phyloP scores from a whole-genome alignment of 2,113 vertebrate genomes.

The Lepidothrix coronata region DNA sequence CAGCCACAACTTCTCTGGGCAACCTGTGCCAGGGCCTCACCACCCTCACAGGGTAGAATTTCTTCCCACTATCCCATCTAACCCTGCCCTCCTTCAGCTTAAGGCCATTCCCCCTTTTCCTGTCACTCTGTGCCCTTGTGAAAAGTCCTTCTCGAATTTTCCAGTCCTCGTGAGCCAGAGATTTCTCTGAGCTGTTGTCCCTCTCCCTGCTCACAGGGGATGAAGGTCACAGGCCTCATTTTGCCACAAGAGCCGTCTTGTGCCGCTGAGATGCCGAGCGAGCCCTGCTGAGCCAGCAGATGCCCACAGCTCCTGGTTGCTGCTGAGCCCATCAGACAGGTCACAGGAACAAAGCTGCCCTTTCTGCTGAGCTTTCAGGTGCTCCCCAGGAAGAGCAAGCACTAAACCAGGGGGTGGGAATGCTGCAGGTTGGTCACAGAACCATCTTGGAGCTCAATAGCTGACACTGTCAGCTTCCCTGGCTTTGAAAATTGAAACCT shows the following conservation, averaged over 20 bases:
- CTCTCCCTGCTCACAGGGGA: not conserved
- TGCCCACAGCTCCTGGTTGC: not conserved
- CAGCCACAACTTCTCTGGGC: not conserved
- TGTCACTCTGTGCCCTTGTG: not conserved
- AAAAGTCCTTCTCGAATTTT: not conserved
- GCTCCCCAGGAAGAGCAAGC: not conserved
- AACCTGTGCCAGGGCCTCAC: fast-evolving
- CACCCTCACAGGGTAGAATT: not conserved
- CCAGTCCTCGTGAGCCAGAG: not conserved
- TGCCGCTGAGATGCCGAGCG: not conserved
- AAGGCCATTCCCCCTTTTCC: not conserved
- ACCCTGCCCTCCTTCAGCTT: not conserved
- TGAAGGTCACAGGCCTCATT: not conserved
- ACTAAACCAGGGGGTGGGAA: not conserved
- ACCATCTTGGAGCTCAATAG: not conserved
- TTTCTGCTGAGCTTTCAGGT: not conserved
- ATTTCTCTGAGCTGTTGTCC: not conserved
- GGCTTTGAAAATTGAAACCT: constrained; percentile 40
- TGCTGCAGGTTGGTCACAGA: not conserved
- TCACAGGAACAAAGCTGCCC: not conserved
- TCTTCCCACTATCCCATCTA: not conserved
- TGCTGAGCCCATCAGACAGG: not conserved
- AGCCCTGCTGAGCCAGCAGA: not conserved
- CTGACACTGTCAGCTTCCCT: not conserved
- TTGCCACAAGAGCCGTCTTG: fast-evolving